These are phyloP conservation scores for Zygothrica quintamaculata DNA, from an alignment of 2,888 invertebrate genomes.

Conservation along the genomic window DNA sequence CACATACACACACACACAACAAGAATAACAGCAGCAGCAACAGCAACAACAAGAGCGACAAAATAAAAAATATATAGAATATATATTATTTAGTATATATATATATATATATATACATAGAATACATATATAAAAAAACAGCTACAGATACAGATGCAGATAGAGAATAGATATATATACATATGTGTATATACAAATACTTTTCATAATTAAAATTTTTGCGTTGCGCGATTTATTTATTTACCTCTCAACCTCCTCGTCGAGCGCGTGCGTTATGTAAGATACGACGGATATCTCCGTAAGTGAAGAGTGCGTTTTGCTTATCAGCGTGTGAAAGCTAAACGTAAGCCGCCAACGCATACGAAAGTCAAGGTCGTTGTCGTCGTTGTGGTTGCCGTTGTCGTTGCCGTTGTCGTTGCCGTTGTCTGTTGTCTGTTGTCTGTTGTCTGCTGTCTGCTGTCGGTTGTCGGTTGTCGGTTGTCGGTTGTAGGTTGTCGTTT, in stretches of 20 bases:
- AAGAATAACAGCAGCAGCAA: too few relatives aligned
- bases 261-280: conserved; percentile 63
- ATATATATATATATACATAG: neutral
- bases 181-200: conserved; percentile 22
- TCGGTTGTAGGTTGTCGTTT: too few relatives aligned
- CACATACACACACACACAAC: too few relatives aligned
- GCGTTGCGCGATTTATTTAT: conserved; percentile 67
- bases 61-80: neutral
- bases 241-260: conserved; percentile 49
- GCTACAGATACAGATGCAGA: conserved; percentile 35
- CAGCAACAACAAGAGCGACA: too few relatives aligned
- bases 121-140: conserved; percentile 11
- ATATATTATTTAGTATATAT: neutral
- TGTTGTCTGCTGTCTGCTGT: neutral
- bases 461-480: too few relatives aligned
- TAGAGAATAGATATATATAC: neutral
- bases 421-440: neutral
- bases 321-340: conserved; percentile 37
- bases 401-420: neutral
- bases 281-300: conserved; percentile 32
- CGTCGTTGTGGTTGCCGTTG: neutral
- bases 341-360: conserved; percentile 53
- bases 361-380: conserved; percentile 71
- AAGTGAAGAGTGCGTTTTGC: conserved; percentile 31
- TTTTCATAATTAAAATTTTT: conserved; percentile 74